A percentile compares a stretch with the other conserved stretches of the same genome.
phyloP scores from a whole-genome alignment of 2,797 vertebrate genomes.

The Helarctos malayanus region DNA sequence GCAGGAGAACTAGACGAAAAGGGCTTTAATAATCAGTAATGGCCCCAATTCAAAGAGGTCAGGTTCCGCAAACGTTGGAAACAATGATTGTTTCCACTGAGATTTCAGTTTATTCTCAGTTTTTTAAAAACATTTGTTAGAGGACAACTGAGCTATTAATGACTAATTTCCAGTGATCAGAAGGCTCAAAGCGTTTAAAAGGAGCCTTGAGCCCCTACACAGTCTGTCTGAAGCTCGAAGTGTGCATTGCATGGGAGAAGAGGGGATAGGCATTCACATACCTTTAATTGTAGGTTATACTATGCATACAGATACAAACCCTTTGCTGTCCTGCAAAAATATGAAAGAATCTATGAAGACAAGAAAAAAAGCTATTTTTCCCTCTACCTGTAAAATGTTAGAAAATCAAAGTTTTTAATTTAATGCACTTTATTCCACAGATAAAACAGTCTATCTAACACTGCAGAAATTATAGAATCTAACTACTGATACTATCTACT shows the following conservation, averaged over 20 bases:
- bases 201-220: not conserved
- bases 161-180: conserved; percentile 69
- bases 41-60: conserved; percentile 65
- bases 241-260: not conserved
- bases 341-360: not conserved
- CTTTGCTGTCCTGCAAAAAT: not conserved
- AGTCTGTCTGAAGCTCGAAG: not conserved
- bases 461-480: not conserved
- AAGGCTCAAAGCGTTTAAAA: conserved; percentile 61
- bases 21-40: conserved; percentile 79
- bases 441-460: not conserved
- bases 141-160: conserved; percentile 69
- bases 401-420: not conserved
- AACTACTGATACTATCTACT: not conserved
- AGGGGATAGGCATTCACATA: not conserved
- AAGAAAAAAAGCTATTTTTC: not conserved
- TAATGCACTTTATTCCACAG: not conserved
- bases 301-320: not conserved
- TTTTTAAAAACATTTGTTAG: conserved; percentile 70
- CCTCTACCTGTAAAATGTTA: not conserved
- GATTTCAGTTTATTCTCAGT: conserved; percentile 69
- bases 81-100: conserved; percentile 73
- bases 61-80: conserved; percentile 67
- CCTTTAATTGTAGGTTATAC: not conserved
- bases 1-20: conserved; percentile 73